phyloP scores from a whole-genome alignment of 1,140 invertebrate species.

The Leptonema lineaticorne region DNA sequence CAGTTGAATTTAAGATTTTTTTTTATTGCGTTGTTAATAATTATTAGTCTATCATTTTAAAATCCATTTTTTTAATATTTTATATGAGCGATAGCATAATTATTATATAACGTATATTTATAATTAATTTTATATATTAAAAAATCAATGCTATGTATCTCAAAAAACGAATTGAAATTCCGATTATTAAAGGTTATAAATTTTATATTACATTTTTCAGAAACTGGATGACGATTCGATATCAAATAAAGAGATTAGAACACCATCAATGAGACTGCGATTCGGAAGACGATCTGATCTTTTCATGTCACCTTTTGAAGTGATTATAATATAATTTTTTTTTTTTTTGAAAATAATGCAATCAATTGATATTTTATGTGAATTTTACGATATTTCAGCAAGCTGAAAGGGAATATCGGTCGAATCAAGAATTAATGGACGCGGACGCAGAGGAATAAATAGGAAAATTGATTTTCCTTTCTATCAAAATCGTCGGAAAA shows the following conservation, averaged over 20 bases:
- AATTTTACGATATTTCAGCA: constrained; percentile 26
- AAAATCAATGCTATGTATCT: too few relatives aligned
- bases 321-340: constrained; percentile 36
- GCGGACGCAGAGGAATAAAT: constrained; percentile 33
- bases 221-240: constrained; percentile 20
- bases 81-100: too few relatives aligned
- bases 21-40: not conserved
- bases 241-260: constrained; percentile 55
- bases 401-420: constrained; percentile 40
- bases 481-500: constrained; percentile 15
- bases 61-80: not conserved
- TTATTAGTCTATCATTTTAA: not conserved
- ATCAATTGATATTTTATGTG: not conserved
- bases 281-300: constrained; percentile 65
- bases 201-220: constrained; percentile 10
- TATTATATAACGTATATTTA: too few relatives aligned
- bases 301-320: constrained; percentile 55
- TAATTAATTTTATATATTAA: too few relatives aligned
- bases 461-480: not conserved
- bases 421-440: constrained; percentile 31
- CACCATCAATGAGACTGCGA: constrained; percentile 62
- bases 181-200: too few relatives aligned
- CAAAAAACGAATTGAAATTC: too few relatives aligned
- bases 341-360: not conserved
- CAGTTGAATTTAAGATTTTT: not conserved